Percentiles rank a stretch among this genome's conserved stretches.
phyloP scores from a whole-genome alignment of 2,888 invertebrate genomes.

The Clitarchus hookeri region DNA sequence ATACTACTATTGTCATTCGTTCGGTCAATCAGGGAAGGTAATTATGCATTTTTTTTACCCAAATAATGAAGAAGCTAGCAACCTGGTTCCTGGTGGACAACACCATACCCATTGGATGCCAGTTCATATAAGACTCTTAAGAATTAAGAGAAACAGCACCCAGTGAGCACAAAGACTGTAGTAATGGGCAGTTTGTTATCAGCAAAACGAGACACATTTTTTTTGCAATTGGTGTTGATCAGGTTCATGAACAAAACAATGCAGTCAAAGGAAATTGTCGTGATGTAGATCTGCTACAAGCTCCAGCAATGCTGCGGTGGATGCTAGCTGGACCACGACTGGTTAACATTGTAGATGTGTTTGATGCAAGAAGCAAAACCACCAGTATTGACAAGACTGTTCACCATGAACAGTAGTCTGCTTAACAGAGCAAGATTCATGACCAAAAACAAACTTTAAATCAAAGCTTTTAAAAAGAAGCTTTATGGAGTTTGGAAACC shows the following conservation, averaged over 20 bases:
- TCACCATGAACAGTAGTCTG: not conserved
- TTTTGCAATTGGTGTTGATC: constrained; percentile 11
- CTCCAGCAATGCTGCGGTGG: not conserved
- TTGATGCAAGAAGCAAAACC: not conserved
- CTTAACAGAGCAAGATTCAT: not conserved
- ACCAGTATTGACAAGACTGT: not conserved
- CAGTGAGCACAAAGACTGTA: not conserved
- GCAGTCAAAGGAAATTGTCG: constrained; percentile 1
- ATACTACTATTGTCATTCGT: constrained; percentile 1
- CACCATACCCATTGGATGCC: not conserved
- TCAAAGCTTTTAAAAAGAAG: too few species aligned
- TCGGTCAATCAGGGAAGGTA: not conserved
- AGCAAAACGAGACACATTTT: not conserved
- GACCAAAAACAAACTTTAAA: constrained; percentile 11
- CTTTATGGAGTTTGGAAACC: constrained; percentile 11
- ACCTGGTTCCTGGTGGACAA: not conserved
- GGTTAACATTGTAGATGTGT: not conserved
- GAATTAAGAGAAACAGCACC: constrained; percentile 5
- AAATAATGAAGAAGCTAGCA: not conserved
- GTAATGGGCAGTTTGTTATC: not conserved
- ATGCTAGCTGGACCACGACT: not conserved
- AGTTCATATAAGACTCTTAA: not conserved
- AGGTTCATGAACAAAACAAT: not conserved
- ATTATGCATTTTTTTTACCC: not conserved
- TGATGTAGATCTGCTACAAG: not conserved